Conservation (phyloP, 2,797 vertebrate species). For the Oreonectes daqikongensis region DNA sequence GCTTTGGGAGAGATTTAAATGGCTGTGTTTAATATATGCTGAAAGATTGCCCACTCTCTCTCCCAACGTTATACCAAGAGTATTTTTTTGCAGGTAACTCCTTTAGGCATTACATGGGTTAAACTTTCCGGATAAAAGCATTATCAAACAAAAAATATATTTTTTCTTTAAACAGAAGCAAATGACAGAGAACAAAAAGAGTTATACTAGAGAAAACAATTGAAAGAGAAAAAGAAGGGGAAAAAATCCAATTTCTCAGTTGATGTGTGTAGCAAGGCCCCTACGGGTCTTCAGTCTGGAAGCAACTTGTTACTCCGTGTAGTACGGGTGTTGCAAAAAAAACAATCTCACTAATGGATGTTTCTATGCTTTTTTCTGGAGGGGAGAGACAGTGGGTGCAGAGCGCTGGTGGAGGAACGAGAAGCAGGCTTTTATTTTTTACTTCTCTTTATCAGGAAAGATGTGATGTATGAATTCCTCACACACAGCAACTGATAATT, state of each 20-base stretch:
- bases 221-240: constrained; percentile 25
- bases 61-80: not conserved
- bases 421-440: constrained; percentile 28
- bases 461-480: constrained; percentile 25
- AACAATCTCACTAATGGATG: constrained; percentile 63
- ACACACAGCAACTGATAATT: constrained; percentile 46
- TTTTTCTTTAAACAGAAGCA: constrained; percentile 62
- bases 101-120: constrained; percentile 22
- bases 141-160: constrained; percentile 66
- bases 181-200: constrained; percentile 32
- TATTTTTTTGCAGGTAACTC: constrained; percentile 8
- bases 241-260: constrained; percentile 60
- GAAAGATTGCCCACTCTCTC: constrained; percentile 7
- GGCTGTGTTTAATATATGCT: constrained; percentile 18
- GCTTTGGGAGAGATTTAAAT: constrained; percentile 21
- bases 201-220: constrained; percentile 25
- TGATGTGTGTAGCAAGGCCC: constrained; percentile 60
- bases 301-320: constrained; percentile 51
- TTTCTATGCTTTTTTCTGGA: constrained; percentile 50
- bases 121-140: constrained; percentile 52
- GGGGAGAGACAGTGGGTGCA: constrained; percentile 39
- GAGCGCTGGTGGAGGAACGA: constrained; percentile 45
- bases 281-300: constrained; percentile 66
- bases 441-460: constrained; percentile 1
- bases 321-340: constrained; percentile 56